Percentiles rank a stretch among this genome's conserved stretches.
Evolutionary conservation across 2,113 vertebrate genomes (phyloP).

Genomic region (Trematomus loennbergii): DNA sequence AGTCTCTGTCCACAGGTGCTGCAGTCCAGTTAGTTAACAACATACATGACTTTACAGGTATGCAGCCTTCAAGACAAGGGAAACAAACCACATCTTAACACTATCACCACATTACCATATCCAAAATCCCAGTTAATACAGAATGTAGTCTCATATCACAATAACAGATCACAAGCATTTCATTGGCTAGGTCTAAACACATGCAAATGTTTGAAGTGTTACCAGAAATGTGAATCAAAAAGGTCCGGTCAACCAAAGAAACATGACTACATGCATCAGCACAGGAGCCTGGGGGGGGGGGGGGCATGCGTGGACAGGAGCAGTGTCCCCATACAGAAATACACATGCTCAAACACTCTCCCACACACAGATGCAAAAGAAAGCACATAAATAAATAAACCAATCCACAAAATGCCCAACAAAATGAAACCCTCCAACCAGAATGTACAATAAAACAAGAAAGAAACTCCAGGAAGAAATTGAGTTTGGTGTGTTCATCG

Average conservation of each 20-base stretch:
- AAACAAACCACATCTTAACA: not conserved
- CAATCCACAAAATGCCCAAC: not conserved
- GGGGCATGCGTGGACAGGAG: slow-evolving; percentile 2
- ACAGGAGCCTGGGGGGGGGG: too few species aligned
- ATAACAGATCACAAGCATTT: not conserved
- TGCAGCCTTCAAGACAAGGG: not conserved
- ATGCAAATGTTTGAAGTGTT: not conserved
- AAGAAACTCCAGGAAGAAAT: slow-evolving; percentile 3
- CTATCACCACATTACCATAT: not conserved
- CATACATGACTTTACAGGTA: not conserved
- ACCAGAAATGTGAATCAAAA: not conserved
- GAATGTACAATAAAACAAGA: not conserved
- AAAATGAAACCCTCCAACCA: not conserved
- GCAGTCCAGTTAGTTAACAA: not conserved
- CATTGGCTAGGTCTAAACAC: not conserved
- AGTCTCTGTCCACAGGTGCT: not conserved
- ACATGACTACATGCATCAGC: slow-evolving; percentile 8
- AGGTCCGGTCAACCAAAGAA: not conserved
- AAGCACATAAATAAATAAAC: slow-evolving; percentile 8
- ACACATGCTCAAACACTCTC: not conserved
- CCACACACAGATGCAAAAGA: not conserved
- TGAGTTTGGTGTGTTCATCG: slow-evolving; percentile 15
- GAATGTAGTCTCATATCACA: not conserved
- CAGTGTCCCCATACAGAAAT: not conserved
- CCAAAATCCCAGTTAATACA: not conserved